A percentile compares a stretch with the other conserved stretches of the same genome.
phyloP scores from a whole-genome alignment of 2,888 invertebrate genomes.

The Epsilonema sp. region DNA sequence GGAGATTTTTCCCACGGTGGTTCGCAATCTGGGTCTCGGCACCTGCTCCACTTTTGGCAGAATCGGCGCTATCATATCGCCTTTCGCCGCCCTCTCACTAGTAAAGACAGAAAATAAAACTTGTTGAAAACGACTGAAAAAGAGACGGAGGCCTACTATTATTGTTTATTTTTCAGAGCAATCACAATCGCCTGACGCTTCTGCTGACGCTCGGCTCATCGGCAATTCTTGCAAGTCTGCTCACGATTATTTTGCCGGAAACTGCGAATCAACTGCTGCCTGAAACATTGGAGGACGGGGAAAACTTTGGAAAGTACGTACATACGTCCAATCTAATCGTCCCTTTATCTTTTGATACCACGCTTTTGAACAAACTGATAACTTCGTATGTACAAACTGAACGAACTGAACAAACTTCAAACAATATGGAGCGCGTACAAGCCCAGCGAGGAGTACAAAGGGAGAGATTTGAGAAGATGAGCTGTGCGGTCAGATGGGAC shows the following conservation, averaged over 20 bases:
- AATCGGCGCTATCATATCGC: background rate
- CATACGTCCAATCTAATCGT: too few species aligned
- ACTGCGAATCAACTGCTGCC: constrained; percentile 1
- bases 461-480: too few species aligned
- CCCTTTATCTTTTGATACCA: too few species aligned
- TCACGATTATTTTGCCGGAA: constrained; percentile 5
- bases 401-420: too few species aligned
- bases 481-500: too few species aligned
- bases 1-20: constrained; percentile 5
- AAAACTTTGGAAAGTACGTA: constrained; percentile 5
- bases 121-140: too few species aligned
- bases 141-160: too few species aligned
- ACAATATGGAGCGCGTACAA: too few species aligned
- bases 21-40: constrained; percentile 3
- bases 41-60: constrained; percentile 1
- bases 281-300: constrained; percentile 4
- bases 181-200: background rate
- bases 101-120: background rate
- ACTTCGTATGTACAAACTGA: too few species aligned
- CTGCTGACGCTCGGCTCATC: background rate
- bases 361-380: too few species aligned
- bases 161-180: too few species aligned
- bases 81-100: constrained; percentile 3
- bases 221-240: background rate
- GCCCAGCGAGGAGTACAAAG: too few species aligned